Evolutionary conservation across 2,113 vertebrate species (phyloP).

Genomic region (Octodon degus): DNA sequence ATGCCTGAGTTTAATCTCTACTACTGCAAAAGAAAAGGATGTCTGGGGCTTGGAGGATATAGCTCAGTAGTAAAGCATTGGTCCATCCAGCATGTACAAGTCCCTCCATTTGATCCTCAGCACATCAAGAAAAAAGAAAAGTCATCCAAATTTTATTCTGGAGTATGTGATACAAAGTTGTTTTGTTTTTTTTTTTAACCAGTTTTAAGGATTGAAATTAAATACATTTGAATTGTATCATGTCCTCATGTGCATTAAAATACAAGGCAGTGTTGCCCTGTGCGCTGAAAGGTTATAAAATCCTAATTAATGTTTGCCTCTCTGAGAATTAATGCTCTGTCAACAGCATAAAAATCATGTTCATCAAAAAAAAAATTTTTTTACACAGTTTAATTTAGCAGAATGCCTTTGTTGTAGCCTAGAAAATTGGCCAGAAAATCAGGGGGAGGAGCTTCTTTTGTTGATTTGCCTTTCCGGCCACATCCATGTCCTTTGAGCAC

Average conservation of each 20-base stretch:
- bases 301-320: conserved; percentile 36
- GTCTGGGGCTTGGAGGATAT: neutral
- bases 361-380: neutral
- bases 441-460: neutral
- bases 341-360: neutral
- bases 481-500: neutral
- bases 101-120: neutral
- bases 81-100: neutral
- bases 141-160: neutral
- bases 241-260: conserved; percentile 14
- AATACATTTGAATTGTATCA: neutral
- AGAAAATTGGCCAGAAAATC: neutral
- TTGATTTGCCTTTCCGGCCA: neutral
- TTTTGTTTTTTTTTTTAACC: neutral
- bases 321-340: conserved; percentile 40
- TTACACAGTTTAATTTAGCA: conserved; percentile 36
- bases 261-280: neutral
- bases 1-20: neutral
- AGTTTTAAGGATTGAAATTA: neutral
- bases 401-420: conserved; percentile 10
- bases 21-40: neutral
- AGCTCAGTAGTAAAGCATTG: neutral
- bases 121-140: neutral
- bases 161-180: neutral
- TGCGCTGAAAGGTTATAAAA: neutral